Percentiles rank a stretch among this genome's conserved stretches.
Evolutionary conservation across 2,888 invertebrate species (phyloP).

Genomic region (Dicyrtomina minuta): DNA sequence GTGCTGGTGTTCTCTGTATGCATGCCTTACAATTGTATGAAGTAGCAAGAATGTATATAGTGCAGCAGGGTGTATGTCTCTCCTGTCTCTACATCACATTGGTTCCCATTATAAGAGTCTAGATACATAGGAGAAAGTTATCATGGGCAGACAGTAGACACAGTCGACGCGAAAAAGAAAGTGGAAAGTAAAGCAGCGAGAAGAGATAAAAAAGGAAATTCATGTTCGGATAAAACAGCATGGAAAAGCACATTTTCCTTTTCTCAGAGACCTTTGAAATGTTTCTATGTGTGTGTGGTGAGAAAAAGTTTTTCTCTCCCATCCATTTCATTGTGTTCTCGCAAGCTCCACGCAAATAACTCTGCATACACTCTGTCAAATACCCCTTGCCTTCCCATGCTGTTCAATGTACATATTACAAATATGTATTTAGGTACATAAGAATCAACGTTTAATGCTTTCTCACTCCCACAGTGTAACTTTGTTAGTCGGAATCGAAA

Average conservation of each 20-base stretch:
- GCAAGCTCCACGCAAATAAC: background rate
- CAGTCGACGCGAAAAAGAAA: background rate
- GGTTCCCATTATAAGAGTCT: too few relatives aligned
- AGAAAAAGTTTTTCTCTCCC: constrained; percentile 10
- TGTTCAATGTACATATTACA: too few relatives aligned
- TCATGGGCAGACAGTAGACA: constrained; percentile 11
- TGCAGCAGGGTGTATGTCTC: too few relatives aligned
- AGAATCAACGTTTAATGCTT: too few relatives aligned
- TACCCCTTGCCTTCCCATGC: too few relatives aligned
- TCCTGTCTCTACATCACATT: too few relatives aligned
- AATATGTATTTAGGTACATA: too few relatives aligned
- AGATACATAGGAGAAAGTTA: constrained; percentile 18
- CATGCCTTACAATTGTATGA: background rate
- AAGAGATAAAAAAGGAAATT: constrained; percentile 27
- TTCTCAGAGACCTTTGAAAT: constrained; percentile 10
- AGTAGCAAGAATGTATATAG: background rate
- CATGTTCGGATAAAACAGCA: constrained; percentile 31
- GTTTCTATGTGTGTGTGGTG: constrained; percentile 8
- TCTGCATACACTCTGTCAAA: background rate
- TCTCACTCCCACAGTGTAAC: too few relatives aligned
- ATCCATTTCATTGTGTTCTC: background rate
- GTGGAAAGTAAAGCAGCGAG: constrained; percentile 3
- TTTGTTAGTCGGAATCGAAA: too few relatives aligned
- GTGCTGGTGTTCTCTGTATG: background rate
- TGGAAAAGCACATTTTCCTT: constrained; percentile 23